These are phyloP conservation scores for Manduca sexta DNA, from an alignment of 1,140 invertebrate genomes.

Conservation along the genomic window DNA sequence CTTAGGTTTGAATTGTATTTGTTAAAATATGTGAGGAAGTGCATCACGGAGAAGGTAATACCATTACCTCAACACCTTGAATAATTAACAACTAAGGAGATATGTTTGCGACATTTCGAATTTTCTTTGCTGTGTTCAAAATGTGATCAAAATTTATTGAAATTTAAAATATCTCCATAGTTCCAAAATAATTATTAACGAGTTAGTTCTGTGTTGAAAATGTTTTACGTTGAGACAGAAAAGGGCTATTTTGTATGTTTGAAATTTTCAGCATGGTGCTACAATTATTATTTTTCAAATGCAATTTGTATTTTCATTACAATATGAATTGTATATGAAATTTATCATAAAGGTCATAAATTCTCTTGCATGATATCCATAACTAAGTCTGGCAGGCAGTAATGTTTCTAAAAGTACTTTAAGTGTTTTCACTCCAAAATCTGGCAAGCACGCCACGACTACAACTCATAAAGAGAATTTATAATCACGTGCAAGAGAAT, in stretches of 20 bases:
- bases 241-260: slow-evolving; percentile 1
- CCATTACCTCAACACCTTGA: slow-evolving; percentile 63
- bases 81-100: slow-evolving; percentile 41
- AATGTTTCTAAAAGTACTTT: no score
- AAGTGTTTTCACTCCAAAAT: no score
- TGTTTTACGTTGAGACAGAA: not conserved
- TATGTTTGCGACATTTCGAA: slow-evolving; percentile 25
- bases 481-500: slow-evolving; percentile 30
- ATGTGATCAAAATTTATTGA: no score
- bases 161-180: slow-evolving; percentile 46
- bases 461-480: not conserved
- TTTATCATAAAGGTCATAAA: slow-evolving; percentile 22
- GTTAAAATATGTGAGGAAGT: slow-evolving; percentile 67
- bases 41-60: slow-evolving; percentile 65
- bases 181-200: slow-evolving; percentile 24
- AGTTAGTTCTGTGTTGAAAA: slow-evolving; percentile 39
- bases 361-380: slow-evolving; percentile 32
- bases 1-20: slow-evolving; percentile 71
- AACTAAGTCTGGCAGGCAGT: not conserved
- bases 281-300: slow-evolving; percentile 37
- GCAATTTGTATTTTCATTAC: slow-evolving; percentile 39
- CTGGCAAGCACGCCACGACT: not conserved
- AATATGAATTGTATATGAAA: slow-evolving; percentile 47
- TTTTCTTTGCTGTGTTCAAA: no score
- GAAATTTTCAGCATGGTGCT: slow-evolving; percentile 37